Conservation (phyloP, 2,113 vertebrate genomes). For the Rhinoptilus africanus region DNA sequence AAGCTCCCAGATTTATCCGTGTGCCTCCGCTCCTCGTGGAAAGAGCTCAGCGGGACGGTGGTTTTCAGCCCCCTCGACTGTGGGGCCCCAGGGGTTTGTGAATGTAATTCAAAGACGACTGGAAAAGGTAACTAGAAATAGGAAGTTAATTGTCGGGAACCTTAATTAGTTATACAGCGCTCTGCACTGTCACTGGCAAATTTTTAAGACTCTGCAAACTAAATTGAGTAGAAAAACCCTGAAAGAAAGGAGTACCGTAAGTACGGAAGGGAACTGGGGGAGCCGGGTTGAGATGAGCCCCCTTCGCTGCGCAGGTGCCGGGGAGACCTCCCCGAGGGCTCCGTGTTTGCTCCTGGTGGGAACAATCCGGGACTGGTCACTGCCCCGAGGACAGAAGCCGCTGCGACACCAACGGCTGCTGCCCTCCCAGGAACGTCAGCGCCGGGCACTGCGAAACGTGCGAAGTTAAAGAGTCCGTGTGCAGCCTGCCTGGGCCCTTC, state of each 20-base stretch:
- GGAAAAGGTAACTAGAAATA: slow-evolving; percentile 20
- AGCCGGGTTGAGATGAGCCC: rapidly evolving
- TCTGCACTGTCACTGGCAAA: background rate
- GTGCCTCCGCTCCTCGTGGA: background rate
- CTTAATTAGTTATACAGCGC: background rate
- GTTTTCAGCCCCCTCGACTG: background rate
- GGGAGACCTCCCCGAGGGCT: rapidly evolving
- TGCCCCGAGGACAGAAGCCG: background rate
- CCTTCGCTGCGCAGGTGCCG: background rate
- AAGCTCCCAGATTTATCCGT: background rate
- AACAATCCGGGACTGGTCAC: rapidly evolving
- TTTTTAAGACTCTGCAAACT: background rate
- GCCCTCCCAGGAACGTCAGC: rapidly evolving
- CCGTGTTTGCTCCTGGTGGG: background rate
- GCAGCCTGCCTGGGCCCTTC: background rate
- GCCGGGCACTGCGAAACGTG: rapidly evolving
- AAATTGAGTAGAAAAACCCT: background rate
- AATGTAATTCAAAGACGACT: background rate
- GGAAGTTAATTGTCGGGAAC: background rate
- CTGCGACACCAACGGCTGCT: rapidly evolving
- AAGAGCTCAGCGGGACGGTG: background rate
- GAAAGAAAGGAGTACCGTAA: rapidly evolving
- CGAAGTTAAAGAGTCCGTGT: rapidly evolving
- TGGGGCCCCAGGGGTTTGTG: background rate
- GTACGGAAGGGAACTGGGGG: background rate